phyloP scores from a whole-genome alignment of 2,113 vertebrate genomes.

The Litocranius walleri region DNA sequence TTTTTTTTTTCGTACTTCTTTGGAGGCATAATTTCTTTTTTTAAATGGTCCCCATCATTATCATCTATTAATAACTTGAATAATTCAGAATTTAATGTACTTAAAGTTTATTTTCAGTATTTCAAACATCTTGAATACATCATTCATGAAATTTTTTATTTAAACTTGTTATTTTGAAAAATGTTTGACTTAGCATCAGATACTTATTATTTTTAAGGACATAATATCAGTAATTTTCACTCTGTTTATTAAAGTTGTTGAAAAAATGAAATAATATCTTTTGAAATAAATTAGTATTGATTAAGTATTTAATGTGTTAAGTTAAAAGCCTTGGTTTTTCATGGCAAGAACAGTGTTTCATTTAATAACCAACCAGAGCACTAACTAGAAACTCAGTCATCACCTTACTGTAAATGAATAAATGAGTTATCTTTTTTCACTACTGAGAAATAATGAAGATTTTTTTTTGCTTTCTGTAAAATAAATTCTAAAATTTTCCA shows the following conservation, averaged over 20 bases:
- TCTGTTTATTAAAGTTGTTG: background rate
- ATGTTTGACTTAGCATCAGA: background rate
- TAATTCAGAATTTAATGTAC: background rate
- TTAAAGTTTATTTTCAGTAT: background rate
- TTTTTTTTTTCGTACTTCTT: background rate
- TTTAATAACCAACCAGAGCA: background rate
- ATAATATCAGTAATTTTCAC: background rate
- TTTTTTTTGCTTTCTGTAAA: background rate
- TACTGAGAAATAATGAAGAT: background rate
- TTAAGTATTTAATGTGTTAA: background rate
- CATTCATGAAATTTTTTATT: background rate
- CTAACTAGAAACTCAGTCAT: background rate
- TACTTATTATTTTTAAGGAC: background rate
- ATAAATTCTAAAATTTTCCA: background rate
- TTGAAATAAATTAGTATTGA: background rate
- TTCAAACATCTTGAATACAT: background rate
- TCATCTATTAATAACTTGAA: background rate
- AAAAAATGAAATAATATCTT: background rate
- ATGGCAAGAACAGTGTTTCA: background rate
- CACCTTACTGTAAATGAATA: background rate
- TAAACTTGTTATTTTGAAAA: slow-evolving; percentile 1
- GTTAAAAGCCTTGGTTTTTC: background rate
- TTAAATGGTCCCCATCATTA: background rate
- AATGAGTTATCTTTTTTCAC: background rate
- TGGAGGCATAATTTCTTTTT: background rate